These are phyloP conservation scores for Eidolon dupreanum DNA, from an alignment of 2,797 vertebrate genomes.

Conservation along the genomic window DNA sequence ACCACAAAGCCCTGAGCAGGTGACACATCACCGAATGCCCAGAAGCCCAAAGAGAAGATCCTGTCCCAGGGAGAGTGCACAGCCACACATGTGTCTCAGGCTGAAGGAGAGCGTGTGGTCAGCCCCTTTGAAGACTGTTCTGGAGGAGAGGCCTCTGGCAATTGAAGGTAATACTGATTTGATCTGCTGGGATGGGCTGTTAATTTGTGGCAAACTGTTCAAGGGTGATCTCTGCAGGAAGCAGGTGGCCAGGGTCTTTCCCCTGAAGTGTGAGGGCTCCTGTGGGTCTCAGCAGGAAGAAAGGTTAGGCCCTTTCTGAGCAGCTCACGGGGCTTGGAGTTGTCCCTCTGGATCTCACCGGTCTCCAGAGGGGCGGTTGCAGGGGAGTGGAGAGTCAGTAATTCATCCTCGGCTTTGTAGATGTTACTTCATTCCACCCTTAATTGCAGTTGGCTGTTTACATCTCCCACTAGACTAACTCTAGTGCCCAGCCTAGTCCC, in stretches of 20 bases:
- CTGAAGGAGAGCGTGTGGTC: not conserved
- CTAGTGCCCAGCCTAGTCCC: not conserved
- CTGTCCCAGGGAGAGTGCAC: not conserved
- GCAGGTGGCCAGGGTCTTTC: constrained; percentile 37
- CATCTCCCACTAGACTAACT: not conserved
- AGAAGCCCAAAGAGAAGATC: not conserved
- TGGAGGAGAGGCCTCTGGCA: not conserved
- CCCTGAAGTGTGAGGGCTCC: constrained; percentile 7
- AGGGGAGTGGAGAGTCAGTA: too few species aligned
- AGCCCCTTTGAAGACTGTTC: not conserved
- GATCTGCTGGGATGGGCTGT: not conserved
- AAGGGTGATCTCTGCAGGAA: constrained; percentile 48
- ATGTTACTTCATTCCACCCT: not conserved
- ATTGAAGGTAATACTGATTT: accelerated
- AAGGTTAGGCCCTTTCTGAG: not conserved
- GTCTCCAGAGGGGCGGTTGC: not conserved
- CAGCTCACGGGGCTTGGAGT: not conserved
- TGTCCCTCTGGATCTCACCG: not conserved
- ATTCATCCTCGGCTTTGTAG: not conserved
- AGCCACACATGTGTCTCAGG: not conserved
- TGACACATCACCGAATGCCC: not conserved
- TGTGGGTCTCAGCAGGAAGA: not conserved
- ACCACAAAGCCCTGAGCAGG: not conserved
- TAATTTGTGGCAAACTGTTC: constrained; percentile 60
- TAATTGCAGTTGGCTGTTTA: not conserved